Base-by-base conservation (phyloP, 2,797 vertebrate species). In the Hylomyscus alleni region DNA sequence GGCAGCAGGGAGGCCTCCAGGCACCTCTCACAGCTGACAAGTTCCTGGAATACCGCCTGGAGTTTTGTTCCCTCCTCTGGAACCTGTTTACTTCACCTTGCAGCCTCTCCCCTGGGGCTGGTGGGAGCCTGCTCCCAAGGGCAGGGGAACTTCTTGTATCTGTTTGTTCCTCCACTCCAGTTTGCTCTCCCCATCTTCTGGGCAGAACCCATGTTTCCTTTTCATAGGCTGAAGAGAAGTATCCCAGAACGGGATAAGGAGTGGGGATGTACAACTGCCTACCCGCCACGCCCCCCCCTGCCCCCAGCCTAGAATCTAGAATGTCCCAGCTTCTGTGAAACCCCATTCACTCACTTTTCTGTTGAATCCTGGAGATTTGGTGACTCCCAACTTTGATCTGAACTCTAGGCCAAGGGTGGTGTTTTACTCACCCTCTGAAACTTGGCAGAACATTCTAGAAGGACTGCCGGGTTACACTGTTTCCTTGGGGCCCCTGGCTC, bases 261-360 rank as follows among this genome's bases (percentile, higher is more conserved):
- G 8, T 14, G 6, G 7, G 26, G 14, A 29, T 19, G n/a, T n/a
- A 40, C 44, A 37, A 54, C n/a, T 4, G 22, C 52, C 44, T 44
- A 44, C 44, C 44, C 44, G 44, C 44, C 44, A 3, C 44, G 3
- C 44, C 44, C 3, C 44, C 44, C 44, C 44, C 44, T n/a, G 14
- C 80, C 37, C 31, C 6, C 69, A 11, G 37, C 54, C 69, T 73
- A 9, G 83, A 54, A 44, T n/a, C 78, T 81, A 20, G 73, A 60
- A 52, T 17, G n/a, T 54, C 3, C 69, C 67, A 20, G 17, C 26
- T 34, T 54, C 31, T 17, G 17, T 12, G 84, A 87, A 76, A 5
- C 31, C 3, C 81, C 62, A 75, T 10, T 19, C 47, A 56, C 62
- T 58, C 62, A 52, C 78, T 84, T 94, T 96, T 81, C 91, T n/a